Base-by-base conservation (phyloP, 2,797 vertebrate species). In the Enteromius viviparus region DNA sequence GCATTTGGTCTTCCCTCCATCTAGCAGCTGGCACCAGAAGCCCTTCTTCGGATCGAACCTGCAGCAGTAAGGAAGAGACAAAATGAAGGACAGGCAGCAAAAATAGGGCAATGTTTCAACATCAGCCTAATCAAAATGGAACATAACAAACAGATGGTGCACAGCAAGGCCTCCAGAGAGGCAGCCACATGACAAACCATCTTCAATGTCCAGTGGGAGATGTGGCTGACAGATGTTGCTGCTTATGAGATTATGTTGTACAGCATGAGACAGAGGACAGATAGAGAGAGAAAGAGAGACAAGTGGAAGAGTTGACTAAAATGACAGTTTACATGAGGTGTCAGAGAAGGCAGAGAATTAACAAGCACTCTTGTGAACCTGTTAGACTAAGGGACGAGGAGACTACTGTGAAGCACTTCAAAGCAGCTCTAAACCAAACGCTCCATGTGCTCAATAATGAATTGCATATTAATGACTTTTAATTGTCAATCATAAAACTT, bases 1-100 rank as follows among this genome's bases (percentile, higher is more conserved):
- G 93, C 98, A 99, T 92, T 99, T 99, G 0, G 96, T 98, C 91
- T 99, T 99, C 29, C 98, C 97, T 90, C 98, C 98, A 79, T 99
- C 98, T 26, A 98, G 92, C 90, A 99, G 95, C 90, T 99, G 98
- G 92, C 98, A 99, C 98, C 98, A 99, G 92, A 99, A 99, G 83
- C 98, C 98, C 91, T 99, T 99, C 93, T 99, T 99, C 58, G 97
- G 96, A 91, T 99, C 98, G 78, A 99, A 99, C 91, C 98, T 99
- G 93, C 0, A 1, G n/a, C 76, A 76, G 26, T 66, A 69, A 78
- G 19, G 14, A 62, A 80, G 53, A 42, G 32, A 65, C 60, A 80
- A 84, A 85, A 84, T 76, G 77, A 68, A 83, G 85, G 32, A 70
- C 15, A 51, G 62, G 82, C 62, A 83, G 66, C 74, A 78, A 66